Evolutionary conservation across 2,888 invertebrate genomes (phyloP), one percentile per base, ranked within the genome.

Genomic region (Agrotis ipsilon): DNA sequence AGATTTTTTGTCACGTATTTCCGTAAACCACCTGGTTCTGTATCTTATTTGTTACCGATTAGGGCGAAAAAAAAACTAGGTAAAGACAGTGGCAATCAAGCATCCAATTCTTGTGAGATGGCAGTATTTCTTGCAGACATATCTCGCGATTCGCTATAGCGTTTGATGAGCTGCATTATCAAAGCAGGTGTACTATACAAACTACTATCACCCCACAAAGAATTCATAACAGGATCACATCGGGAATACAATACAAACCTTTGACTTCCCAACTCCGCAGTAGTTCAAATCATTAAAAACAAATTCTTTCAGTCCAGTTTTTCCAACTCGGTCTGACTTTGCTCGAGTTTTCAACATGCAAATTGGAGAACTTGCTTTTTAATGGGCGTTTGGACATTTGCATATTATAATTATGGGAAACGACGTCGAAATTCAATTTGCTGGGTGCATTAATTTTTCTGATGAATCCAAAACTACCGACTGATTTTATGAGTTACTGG

Each of bases 291-390:
- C 70, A 58, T 81, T 76, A 72, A 72, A 39, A 80, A 64, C 24
- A 68, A 69, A 62, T 68, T 68, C 57, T 58, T 43, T 65, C 69
- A 69, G 51, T 49, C 46, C 49, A 21, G 19, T 77, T 71, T 74
- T 67, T 66, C 70, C 60, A 27, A 57, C 45, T 67, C 43, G 27
- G 55, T 19, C 61, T 32, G 66, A 67, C 71, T 72, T 72, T 68
- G 67, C 67, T 19, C 66, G 60, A 80, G 58, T 74, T 80, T 57
- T n/a, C n/a, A 83, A 72, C 61, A 73, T 75, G 74, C 68, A 81
- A 77, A 83, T 78, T 81, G 58, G 65, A 71, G 52, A 71, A 65
- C 67, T 66, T 72, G 49, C 57, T 60, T 78, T 80, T 59, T 54
- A 83, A 72, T 72, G 76, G 65, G 61, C 71, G 27, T 71, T 76